Conservation (phyloP, 2,113 vertebrate species). For the Odocoileus virginianus region DNA sequence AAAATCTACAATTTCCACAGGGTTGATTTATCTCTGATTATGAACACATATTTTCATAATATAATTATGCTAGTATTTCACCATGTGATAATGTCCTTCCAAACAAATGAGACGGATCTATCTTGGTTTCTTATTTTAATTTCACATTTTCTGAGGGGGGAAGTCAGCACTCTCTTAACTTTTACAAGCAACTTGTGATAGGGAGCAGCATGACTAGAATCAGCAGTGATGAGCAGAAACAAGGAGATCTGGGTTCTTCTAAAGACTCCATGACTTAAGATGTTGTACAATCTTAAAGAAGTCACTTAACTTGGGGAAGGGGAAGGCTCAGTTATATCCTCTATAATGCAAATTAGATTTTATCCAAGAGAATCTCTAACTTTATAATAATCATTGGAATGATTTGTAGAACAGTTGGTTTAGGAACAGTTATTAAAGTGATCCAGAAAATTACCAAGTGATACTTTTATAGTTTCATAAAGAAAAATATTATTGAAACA, state of each 20-base stretch:
- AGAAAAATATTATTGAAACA: not conserved
- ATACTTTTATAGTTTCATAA: not conserved
- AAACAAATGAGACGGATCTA: not conserved
- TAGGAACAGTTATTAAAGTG: not conserved
- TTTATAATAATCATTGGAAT: not conserved
- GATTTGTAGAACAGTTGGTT: not conserved
- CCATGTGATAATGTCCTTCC: fast-evolving
- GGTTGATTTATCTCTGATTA: not conserved
- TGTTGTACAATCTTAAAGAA: not conserved
- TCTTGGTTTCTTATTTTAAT: not conserved
- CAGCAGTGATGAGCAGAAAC: not conserved
- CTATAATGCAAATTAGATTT: not conserved
- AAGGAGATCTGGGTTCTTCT: not conserved
- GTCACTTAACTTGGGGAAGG: not conserved
- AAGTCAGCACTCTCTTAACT: not conserved
- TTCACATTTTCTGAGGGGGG: not conserved
- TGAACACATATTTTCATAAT: not conserved
- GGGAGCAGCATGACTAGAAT: no score
- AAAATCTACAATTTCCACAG: not conserved
- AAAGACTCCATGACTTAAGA: not conserved
- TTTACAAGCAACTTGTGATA: not conserved
- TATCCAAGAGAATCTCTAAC: not conserved
- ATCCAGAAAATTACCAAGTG: not conserved
- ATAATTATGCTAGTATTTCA: not conserved
- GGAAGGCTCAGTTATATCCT: not conserved